Conservation (phyloP, 2,888 invertebrate species). For the Aleiodes testaceus region DNA sequence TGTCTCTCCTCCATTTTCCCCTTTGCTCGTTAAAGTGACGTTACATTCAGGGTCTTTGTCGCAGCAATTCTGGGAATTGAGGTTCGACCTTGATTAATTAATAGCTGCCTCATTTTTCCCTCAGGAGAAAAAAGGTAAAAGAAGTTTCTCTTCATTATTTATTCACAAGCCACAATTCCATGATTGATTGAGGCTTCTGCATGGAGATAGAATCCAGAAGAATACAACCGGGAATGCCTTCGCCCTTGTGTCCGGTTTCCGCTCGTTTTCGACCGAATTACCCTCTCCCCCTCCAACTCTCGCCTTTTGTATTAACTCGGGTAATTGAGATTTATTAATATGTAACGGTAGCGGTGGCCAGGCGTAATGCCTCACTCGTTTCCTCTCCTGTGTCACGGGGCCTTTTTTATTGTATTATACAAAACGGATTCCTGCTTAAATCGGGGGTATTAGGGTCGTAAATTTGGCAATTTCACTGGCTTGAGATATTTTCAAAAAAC, state of each 20-base stretch:
- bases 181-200: not conserved
- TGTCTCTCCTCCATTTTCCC: constrained; percentile 22
- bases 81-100: constrained; percentile 48
- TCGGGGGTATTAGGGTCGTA: not conserved
- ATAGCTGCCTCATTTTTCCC: constrained; percentile 33
- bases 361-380: constrained; percentile 51
- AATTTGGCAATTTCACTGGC: not conserved
- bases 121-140: not conserved
- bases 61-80: constrained; percentile 24
- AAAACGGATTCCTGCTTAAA: constrained; percentile 21
- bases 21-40: constrained; percentile 29
- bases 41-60: constrained; percentile 17
- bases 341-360: constrained; percentile 57
- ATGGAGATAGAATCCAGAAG: not conserved
- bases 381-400: constrained; percentile 48
- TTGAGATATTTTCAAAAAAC: no score
- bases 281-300: constrained; percentile 19
- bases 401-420: constrained; percentile 24
- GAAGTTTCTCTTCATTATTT: not conserved
- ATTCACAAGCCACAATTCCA: not conserved
- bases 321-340: constrained; percentile 73
- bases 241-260: constrained; percentile 40
- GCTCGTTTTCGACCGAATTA: constrained; percentile 8
- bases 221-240: constrained; percentile 29
- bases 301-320: constrained; percentile 66